Evolutionary conservation across 2,797 vertebrate genomes (phyloP).

Genomic region (Hypotaenidia philippensis): DNA sequence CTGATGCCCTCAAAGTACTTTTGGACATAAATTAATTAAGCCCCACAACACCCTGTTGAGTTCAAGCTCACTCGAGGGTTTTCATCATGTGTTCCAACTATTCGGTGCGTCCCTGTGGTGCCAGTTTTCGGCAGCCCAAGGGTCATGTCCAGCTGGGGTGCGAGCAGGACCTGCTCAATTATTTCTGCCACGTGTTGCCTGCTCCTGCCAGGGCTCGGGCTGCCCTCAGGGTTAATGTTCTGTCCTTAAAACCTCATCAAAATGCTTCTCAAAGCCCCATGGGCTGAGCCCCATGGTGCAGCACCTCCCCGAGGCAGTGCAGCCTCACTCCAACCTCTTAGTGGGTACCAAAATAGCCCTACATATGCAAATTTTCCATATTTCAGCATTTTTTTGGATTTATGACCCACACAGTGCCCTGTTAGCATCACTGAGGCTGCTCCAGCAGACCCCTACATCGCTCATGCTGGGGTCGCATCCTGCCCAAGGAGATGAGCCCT

Average conservation of each 20-base stretch:
- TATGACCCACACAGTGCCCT: neutral
- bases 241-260: neutral
- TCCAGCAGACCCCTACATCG: neutral
- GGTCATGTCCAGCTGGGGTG: neutral
- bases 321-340: neutral
- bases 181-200: neutral
- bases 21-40: conserved; percentile 60
- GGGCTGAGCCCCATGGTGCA: neutral
- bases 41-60: conserved; percentile 7
- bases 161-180: neutral
- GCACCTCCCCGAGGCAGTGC: rapidly evolving
- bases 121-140: rapidly evolving
- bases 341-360: neutral
- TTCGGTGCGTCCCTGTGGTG: rapidly evolving
- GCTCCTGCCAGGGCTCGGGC: neutral
- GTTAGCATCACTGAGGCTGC: neutral
- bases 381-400: neutral
- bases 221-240: neutral
- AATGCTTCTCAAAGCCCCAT: neutral
- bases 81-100: neutral
- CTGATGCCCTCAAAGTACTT: conserved; percentile 2
- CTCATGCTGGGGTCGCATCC: neutral
- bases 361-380: rapidly evolving
- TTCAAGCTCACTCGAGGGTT: neutral
- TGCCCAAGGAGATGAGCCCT: neutral